A percentile compares a stretch with the other conserved stretches of the same genome.
Evolutionary conservation across 2,888 invertebrate species (phyloP).

Genomic region (Xiphydria camelus): DNA sequence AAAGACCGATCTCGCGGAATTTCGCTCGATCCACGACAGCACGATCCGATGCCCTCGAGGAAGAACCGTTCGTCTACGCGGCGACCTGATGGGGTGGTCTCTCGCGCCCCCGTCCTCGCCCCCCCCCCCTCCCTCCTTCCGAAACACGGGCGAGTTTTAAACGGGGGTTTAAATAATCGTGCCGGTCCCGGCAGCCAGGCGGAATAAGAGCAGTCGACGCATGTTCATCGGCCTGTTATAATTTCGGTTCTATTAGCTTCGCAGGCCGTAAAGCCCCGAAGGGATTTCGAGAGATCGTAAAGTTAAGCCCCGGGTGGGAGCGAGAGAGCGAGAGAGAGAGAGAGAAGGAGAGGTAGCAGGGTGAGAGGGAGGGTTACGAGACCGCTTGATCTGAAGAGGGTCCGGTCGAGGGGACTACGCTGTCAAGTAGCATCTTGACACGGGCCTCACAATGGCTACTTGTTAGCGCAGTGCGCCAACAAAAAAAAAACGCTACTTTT

Average conservation of each 20-base stretch:
- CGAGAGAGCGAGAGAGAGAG: conserved; percentile 5
- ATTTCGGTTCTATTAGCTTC: conserved; percentile 54
- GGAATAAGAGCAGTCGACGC: conserved; percentile 59
- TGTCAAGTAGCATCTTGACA: conserved; percentile 54
- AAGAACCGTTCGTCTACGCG: too few species aligned
- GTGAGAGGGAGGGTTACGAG: conserved; percentile 13
- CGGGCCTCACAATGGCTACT: conserved; percentile 50
- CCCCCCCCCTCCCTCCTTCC: too few species aligned
- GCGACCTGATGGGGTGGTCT: too few species aligned
- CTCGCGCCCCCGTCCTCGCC: too few species aligned
- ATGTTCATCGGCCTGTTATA: conserved; percentile 57
- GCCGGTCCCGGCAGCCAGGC: conserved; percentile 41
- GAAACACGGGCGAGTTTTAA: not conserved
- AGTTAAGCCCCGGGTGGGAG: conserved; percentile 46
- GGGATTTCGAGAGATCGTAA: conserved; percentile 53
- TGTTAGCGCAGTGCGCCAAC: conserved; percentile 44
- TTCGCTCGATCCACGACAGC: too few species aligned
- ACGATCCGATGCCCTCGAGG: too few species aligned
- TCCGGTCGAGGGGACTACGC: conserved; percentile 22
- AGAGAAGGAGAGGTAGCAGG: conserved; percentile 11
- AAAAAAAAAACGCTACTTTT: conserved; percentile 20
- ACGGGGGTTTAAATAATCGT: not conserved
- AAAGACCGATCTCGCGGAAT: too few species aligned
- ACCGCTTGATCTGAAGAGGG: conserved; percentile 9
- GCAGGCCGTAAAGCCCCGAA: conserved; percentile 39